Conservation (phyloP, 30 jellyfish, hydroid and myxozoan genomes). For the Sanderia malayensis region DNA sequence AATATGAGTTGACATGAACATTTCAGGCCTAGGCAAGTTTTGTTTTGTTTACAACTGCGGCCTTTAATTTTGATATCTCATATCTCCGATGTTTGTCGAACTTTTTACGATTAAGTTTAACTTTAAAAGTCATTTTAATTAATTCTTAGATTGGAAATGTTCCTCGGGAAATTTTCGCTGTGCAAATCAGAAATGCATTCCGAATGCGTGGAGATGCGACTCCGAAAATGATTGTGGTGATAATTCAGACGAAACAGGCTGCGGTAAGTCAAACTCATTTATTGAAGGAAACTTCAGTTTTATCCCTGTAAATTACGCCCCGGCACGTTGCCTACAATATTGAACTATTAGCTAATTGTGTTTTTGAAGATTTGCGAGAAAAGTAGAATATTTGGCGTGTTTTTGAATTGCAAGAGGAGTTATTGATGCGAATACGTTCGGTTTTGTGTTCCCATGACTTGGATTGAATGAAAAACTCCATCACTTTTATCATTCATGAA, state of each 20-base stretch:
- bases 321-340: too few species aligned
- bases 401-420: not conserved
- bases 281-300: too few species aligned
- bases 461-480: constrained; percentile 16
- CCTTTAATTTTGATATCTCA: too few species aligned
- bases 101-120: too few species aligned
- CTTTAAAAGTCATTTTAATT: too few species aligned
- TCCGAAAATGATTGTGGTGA: constrained; percentile 37
- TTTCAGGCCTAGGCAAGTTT: not conserved
- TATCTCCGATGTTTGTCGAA: too few species aligned
- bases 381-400: not conserved
- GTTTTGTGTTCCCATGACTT: constrained; percentile 21
- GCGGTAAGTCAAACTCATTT: constrained; percentile 35
- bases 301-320: too few species aligned
- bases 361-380: not conserved
- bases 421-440: too few species aligned
- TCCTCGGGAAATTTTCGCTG: constrained; percentile 22
- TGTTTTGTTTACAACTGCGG: too few species aligned
- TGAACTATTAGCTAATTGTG: too few species aligned
- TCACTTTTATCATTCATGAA: constrained; percentile 40
- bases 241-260: constrained; percentile 34
- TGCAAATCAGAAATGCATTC: constrained; percentile 28
- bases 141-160: constrained; percentile 15
- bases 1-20: not conserved
- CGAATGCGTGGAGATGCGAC: constrained; percentile 28